Evolutionary conservation across 2,797 vertebrate genomes (phyloP), one percentile per base, ranked within the genome.

Genomic region (Brotula barbata): DNA sequence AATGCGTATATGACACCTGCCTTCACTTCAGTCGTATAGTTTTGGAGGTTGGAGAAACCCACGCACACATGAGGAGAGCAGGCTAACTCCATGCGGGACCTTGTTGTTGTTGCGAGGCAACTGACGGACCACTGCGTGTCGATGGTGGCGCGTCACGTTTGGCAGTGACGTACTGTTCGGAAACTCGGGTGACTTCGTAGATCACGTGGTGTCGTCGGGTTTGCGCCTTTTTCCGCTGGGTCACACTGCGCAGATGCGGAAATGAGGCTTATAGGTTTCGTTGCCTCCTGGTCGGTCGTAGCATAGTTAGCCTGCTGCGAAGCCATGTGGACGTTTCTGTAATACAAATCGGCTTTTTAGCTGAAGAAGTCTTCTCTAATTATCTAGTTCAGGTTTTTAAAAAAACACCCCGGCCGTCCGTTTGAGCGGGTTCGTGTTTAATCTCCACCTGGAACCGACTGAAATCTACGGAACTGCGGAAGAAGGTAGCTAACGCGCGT

Each of bases 401-500:
- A 49, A 23, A 1, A 11, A 0, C 2, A 4, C 8, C 7, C 0
- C 15, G 1, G 1, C 7, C 7, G 39, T n/a, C 46, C 3, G 57
- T 20, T 21, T 1, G 22, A 17, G 23, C 2, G 16, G 7, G 16
- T 1, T 3, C 3, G 7, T 17, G 7, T 6, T 28, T 34, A 2
- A 1, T 50, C 31, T 31, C 10, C n/a, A 17, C 16, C 23, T 1
- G 73, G 48, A 68, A 33, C 49, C 25, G 44, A 65, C 36, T 14
- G 16, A 53, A 71, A 58, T 21, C 23, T 31, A 1, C 60, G 58
- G 23, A 48, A 2, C 47, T 7, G 45, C 68, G 64, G 70, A 66
- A 75, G 57, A 58, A 82, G 87, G 85, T 88, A 78, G 61, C 72
- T 59, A 77, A 6, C 68, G 75, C 82, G 59, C 78, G 82, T 53